Percentiles rank a stretch among this genome's conserved stretches.
These are phyloP conservation scores for Meliscaeva auricollis DNA, from an alignment of 2,888 invertebrate species.

Conservation along the genomic window DNA sequence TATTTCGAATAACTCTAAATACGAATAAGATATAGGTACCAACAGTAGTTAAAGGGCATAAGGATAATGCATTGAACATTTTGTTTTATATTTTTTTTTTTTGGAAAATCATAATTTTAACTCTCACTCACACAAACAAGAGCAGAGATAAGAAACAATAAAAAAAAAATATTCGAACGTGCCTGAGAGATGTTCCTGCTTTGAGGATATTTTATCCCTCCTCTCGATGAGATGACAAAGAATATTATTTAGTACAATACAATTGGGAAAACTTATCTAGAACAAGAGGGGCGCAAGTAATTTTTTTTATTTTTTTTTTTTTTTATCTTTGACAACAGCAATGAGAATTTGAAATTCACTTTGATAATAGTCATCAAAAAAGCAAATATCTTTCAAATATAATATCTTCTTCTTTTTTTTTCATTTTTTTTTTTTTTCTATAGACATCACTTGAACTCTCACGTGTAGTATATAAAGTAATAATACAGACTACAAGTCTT, in stretches of 20 bases:
- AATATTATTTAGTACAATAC: constrained; percentile 29
- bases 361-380: constrained; percentile 44
- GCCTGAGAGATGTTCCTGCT: constrained; percentile 34
- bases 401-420: neutral
- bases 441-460: constrained; percentile 26
- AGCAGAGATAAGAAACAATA: neutral
- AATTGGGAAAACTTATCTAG: neutral
- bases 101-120: constrained; percentile 49
- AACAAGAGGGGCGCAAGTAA: constrained; percentile 13
- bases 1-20: too few relatives aligned
- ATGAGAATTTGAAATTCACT: constrained; percentile 50
- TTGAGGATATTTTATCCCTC: neutral
- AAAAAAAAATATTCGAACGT: constrained; percentile 37
- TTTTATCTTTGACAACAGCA: constrained; percentile 34
- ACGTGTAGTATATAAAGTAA: constrained; percentile 6
- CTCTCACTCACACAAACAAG: neutral
- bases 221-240: constrained; percentile 20
- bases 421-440: neutral
- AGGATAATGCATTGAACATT: constrained; percentile 44
- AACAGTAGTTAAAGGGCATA: neutral
- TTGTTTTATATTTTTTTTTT: constrained; percentile 16
- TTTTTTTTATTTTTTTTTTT: constrained; percentile 11
- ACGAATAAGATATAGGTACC: neutral
- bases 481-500: neutral
- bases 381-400: neutral